Evolutionary conservation across 2,888 invertebrate species (phyloP), one percentile per base, ranked within the genome.

Genomic region (Brenthis ino): DNA sequence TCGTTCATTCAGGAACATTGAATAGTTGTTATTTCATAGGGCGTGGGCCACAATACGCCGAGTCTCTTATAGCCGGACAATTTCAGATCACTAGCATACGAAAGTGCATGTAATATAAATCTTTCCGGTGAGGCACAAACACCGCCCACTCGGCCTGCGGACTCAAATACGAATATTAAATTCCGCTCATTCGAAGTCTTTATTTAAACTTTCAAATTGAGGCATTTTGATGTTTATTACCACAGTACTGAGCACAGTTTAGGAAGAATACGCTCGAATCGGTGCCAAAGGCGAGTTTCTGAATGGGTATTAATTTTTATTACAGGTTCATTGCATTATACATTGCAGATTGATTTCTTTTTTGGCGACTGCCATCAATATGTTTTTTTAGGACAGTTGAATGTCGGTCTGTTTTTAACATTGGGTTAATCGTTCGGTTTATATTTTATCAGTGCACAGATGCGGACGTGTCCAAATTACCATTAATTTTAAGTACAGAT

Each of bases 71-170:
- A 70, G 79, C 74, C 77, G 88, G 91, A 93, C 90, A 88, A 89
- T 89, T 91, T 88, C 89, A 91, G 93, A 93, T 93, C 91, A 90
- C 86, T 87, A 83, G 87, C 87, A 88, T 86, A 88, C 88, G 87
- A 90, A 91, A 90, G 87, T 88, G 91, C 89, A 89, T 88, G 93
- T 93, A 92, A 91, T 92, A 92, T 93, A 92, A 93, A 92, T 93
- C 93, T 93, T 93, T 93, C 93, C 92, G 92, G 91, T 89, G 91
- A 87, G 82, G 86, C 86, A 85, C 86, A 90, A 91, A 84, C 89
- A 93, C 89, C 93, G 88, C 93, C 93, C 91, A 93, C 92, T 90
- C 85, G 81, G 82, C 84, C 87, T 83, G 85, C 83, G 84, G 86
- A 84, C 81, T 87, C 85, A 80, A 85, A 89, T 87, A 86, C 87